phyloP scores from a whole-genome alignment of 1,140 invertebrate genomes.

The Venturia canescens region DNA sequence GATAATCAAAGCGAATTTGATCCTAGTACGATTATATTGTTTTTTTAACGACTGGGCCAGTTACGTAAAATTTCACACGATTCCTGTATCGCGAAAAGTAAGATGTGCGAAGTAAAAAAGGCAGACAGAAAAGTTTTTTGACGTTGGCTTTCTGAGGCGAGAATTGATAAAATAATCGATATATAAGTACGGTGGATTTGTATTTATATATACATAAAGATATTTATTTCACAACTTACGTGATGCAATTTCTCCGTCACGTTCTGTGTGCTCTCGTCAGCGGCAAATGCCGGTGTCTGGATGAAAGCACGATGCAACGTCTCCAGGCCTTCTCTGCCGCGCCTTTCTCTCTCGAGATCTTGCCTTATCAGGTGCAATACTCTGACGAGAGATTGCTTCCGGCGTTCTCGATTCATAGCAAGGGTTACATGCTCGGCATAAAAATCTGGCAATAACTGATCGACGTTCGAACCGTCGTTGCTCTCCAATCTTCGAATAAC shows the following conservation, averaged over 20 bases:
- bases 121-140: background rate
- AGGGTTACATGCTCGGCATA: constrained; percentile 96
- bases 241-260: constrained; percentile 94
- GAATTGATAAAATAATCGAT: too few species aligned
- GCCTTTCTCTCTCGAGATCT: constrained; percentile 90
- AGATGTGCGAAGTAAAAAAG: too few species aligned
- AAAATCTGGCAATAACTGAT: constrained; percentile 94
- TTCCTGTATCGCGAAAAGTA: too few species aligned
- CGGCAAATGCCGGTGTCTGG: constrained; percentile 91
- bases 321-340: constrained; percentile 91
- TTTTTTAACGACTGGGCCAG: too few species aligned
- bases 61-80: too few species aligned
- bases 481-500: constrained; percentile 78
- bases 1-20: too few species aligned
- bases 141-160: background rate
- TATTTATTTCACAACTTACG: constrained; percentile 78
- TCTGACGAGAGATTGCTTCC: constrained; percentile 89
- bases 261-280: constrained; percentile 94
- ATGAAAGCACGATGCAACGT: constrained; percentile 94
- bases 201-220: background rate
- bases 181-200: background rate
- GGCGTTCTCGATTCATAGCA: constrained; percentile 93
- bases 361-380: constrained; percentile 89
- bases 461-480: constrained; percentile 73
- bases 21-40: too few species aligned